Evolutionary conservation across 2,113 vertebrate species (phyloP).

Genomic region (Aegotheles bennettii): DNA sequence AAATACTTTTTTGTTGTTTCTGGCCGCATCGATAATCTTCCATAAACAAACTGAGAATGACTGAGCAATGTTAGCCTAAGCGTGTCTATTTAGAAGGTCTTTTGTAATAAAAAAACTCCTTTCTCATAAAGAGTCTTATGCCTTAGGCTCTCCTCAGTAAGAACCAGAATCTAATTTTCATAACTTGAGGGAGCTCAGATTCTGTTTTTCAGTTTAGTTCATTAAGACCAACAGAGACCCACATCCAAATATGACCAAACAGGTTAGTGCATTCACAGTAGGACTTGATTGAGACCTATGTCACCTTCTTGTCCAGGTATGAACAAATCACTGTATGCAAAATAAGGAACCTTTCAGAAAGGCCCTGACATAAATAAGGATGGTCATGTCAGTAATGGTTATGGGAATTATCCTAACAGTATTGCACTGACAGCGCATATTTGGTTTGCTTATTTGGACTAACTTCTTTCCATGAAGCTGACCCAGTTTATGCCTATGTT

Average conservation of each 20-base stretch:
- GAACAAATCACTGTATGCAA: neutral
- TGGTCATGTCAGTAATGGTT: neutral
- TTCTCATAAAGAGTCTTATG: neutral
- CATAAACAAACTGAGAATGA: slow-evolving; percentile 1
- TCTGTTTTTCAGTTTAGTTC: neutral
- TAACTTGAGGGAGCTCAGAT: neutral
- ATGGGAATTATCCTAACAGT: neutral
- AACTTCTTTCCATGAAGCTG: neutral
- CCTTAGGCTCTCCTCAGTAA: neutral
- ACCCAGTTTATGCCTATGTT: neutral
- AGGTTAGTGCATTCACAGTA: neutral
- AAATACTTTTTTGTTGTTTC: slow-evolving; percentile 9
- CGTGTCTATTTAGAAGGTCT: neutral
- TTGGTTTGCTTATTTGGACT: slow-evolving; percentile 5
- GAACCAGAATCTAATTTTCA: neutral
- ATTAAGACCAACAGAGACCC: neutral
- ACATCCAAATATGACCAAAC: neutral
- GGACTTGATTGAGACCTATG: neutral
- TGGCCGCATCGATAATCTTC: slow-evolving; percentile 17
- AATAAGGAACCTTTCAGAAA: neutral
- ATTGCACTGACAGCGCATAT: neutral
- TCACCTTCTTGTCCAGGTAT: neutral
- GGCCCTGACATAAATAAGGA: neutral
- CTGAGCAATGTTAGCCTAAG: neutral
- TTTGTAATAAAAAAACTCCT: neutral